phyloP scores from a whole-genome alignment of 2,797 vertebrate species.

The Alectoris magna region DNA sequence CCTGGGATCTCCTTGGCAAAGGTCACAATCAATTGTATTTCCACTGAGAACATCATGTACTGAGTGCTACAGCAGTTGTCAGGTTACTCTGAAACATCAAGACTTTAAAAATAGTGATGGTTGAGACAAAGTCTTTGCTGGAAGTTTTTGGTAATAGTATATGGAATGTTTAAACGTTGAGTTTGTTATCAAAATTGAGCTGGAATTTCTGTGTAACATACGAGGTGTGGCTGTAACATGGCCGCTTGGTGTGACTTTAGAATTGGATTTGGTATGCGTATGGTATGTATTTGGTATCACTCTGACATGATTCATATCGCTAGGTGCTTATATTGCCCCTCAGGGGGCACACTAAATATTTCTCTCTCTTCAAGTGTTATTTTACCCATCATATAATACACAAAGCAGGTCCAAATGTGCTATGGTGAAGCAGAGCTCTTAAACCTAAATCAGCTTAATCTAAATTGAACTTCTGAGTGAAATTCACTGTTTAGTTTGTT shows the following conservation, averaged over 20 bases:
- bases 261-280: not conserved
- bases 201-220: not conserved
- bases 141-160: not conserved
- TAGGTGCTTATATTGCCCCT: not conserved
- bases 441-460: slow-evolving; percentile 43
- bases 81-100: slow-evolving; percentile 6
- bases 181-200: not conserved
- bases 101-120: not conserved
- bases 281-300: too few relatives aligned
- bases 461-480: slow-evolving; percentile 40
- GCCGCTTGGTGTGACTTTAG: not conserved
- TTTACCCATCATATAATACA: not conserved
- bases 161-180: not conserved
- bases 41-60: slow-evolving; percentile 19
- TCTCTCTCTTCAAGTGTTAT: not conserved
- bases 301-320: not conserved
- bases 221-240: not conserved
- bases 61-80: slow-evolving; percentile 17
- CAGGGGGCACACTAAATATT: not conserved
- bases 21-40: slow-evolving; percentile 37
- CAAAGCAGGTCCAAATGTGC: slow-evolving; percentile 54
- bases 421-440: slow-evolving; percentile 14
- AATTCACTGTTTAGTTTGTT: slow-evolving; percentile 50
- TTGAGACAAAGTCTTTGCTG: not conserved
- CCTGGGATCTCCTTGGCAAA: slow-evolving; percentile 52